Conservation (phyloP, 2,888 invertebrate genomes). For the Erannis defoliaria region DNA sequence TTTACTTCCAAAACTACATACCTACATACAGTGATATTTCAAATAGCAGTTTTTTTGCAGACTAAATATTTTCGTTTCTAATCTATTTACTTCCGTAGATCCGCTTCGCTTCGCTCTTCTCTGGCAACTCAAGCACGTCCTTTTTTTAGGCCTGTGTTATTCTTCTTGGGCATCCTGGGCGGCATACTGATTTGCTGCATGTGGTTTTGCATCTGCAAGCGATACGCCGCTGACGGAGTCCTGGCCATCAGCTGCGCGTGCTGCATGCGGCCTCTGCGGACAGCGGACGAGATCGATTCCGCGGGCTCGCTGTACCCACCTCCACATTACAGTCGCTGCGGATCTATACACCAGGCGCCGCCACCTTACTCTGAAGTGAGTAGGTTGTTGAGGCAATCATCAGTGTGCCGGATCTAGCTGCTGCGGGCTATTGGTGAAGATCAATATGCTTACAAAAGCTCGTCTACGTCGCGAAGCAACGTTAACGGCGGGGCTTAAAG, state of each 20-base stretch:
- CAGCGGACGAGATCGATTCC: slow-evolving; percentile 92
- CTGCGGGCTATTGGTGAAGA: background rate
- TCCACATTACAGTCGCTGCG: slow-evolving; percentile 94
- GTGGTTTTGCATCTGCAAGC: slow-evolving; percentile 75
- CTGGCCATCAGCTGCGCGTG: slow-evolving; percentile 60
- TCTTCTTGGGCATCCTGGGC: slow-evolving; percentile 89
- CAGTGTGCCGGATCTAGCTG: background rate
- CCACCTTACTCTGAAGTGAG: slow-evolving; percentile 94
- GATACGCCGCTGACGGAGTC: slow-evolving; percentile 50
- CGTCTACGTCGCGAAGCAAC: too few relatives aligned
- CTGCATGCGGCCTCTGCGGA: slow-evolving; percentile 72
- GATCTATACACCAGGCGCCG: slow-evolving; percentile 93
- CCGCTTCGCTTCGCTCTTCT: too few relatives aligned
- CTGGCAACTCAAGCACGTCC: too few relatives aligned
- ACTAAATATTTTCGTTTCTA: background rate
- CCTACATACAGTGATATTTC: too few relatives aligned
- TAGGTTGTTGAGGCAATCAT: background rate
- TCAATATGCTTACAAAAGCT: too few relatives aligned
- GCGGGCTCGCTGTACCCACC: slow-evolving; percentile 94
- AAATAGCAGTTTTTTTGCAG: background rate
- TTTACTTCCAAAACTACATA: too few relatives aligned
- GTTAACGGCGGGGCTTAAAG: too few relatives aligned
- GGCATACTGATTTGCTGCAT: slow-evolving; percentile 90
- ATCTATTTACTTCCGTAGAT: too few relatives aligned
- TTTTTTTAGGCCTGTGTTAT: slow-evolving; percentile 87